A percentile compares a stretch with the other conserved stretches of the same genome.
Conservation (phyloP, 2,113 vertebrate genomes). For the Daphoenositta chrysoptera region DNA sequence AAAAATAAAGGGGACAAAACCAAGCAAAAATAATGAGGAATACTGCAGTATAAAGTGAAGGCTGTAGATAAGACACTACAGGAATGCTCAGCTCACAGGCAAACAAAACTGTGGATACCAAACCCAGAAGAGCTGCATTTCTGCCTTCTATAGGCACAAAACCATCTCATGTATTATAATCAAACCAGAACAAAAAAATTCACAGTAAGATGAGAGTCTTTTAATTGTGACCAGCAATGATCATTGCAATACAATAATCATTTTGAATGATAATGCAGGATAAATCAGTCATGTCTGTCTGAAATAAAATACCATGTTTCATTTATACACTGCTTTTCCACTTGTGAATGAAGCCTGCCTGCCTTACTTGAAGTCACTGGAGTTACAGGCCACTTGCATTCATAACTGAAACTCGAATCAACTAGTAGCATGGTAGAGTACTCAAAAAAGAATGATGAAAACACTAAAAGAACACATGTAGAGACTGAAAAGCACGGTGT, state of each 20-base stretch:
- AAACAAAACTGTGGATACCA: not conserved
- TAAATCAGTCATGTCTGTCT: not conserved
- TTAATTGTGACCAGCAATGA: not conserved
- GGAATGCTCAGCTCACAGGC: not conserved
- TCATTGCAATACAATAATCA: not conserved
- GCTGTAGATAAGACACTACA: not conserved
- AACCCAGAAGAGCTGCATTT: not conserved
- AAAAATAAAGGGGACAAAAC: not conserved
- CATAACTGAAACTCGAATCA: not conserved
- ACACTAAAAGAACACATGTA: accelerated
- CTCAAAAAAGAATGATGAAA: not conserved
- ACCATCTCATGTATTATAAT: not conserved
- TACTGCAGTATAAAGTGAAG: not conserved
- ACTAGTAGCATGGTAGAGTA: not conserved
- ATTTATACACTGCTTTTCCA: not conserved
- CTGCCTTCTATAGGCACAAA: not conserved
- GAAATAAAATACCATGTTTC: not conserved
- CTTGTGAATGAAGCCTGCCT: not conserved
- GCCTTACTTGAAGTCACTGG: no score
- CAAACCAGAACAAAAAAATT: not conserved
- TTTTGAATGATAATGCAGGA: not conserved
- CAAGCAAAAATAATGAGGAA: not conserved
- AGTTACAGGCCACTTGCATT: not conserved
- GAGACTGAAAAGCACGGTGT: not conserved
- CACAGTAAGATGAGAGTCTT: not conserved